Percentiles rank a stretch among this genome's conserved stretches.
Evolutionary conservation across 2,888 invertebrate species (phyloP).

Genomic region (Drosophila basisetae): DNA sequence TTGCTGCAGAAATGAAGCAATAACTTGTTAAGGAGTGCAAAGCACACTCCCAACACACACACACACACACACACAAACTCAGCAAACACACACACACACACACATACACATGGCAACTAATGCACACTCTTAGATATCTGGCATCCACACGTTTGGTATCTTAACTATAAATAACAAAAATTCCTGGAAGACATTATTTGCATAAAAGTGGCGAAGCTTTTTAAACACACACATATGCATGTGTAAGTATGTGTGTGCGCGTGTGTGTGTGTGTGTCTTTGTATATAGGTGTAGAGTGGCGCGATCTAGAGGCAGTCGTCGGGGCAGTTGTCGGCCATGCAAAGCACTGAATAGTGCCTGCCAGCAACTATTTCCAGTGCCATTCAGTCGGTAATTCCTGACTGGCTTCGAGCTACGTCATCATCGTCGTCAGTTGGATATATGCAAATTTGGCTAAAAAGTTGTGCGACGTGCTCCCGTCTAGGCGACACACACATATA

Average conservation of each 20-base stretch:
- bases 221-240: slow-evolving; percentile 11
- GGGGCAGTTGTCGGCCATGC: slow-evolving; percentile 27
- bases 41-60: slow-evolving; percentile 5
- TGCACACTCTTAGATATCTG: slow-evolving; percentile 71
- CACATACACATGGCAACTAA: slow-evolving; percentile 37
- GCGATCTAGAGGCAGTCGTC: neutral
- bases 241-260: neutral
- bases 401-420: slow-evolving; percentile 58
- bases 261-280: neutral
- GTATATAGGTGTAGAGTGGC: neutral
- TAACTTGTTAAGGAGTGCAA: slow-evolving; percentile 65
- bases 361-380: slow-evolving; percentile 57
- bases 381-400: slow-evolving; percentile 54
- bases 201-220: slow-evolving; percentile 78
- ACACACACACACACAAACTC: slow-evolving; percentile 11
- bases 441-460: slow-evolving; percentile 78
- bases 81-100: neutral
- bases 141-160: slow-evolving; percentile 79
- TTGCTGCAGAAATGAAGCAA: slow-evolving; percentile 75
- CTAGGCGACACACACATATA: slow-evolving; percentile 23
- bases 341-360: slow-evolving; percentile 43
- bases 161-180: slow-evolving; percentile 81
- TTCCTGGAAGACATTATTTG: slow-evolving; percentile 81
- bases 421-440: slow-evolving; percentile 74
- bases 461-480: slow-evolving; percentile 62